Evolutionary conservation across 2,797 vertebrate species (phyloP), one percentile per base, ranked within the genome.

Genomic region (Echeneis naucrates): DNA sequence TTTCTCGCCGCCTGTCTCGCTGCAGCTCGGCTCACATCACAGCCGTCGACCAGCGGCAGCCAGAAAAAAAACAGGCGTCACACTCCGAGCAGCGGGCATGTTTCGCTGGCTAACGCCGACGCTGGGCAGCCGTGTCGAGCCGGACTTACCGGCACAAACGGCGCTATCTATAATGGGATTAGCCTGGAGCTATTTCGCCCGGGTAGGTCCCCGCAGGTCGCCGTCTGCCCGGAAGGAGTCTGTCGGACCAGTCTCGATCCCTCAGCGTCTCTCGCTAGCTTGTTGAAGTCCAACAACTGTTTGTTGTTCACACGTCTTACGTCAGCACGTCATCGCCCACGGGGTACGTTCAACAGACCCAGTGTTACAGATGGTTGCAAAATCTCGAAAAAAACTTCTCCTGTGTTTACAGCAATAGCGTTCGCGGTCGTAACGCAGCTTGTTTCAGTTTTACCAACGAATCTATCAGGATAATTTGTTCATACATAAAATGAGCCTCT

Each of bases 281-380:
- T 85, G 87, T 90, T 89, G 77, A 86, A 91, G 92, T 92, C 91
- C 89, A 90, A 88, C 91, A 91, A 93, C 91, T 93, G 93, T 94
- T 95, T 94, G 94, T 93, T 95, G 93, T 93, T 90, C 92, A 82
- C 81, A 81, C 88, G 85, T 90, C 81, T 75, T 68, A 94, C 94
- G 95, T 95, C 93, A 94, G 68, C 91, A 87, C 76, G 85, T 83
- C 82, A 38, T 45, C 56, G 21, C 48, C 40, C 61, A 37, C 30
- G 3, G 65, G 71, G 33, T 37, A 54, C 83, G 84, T 91, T 89
- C 82, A 91, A 21, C 37, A 67, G 13, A 68, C 59, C 62, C 68
- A 76, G 5, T 38, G 86, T 84, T 85, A 17, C 61, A 55, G 13
- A 64, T 44, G 40, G 40, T 44, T 44, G 40, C 17, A 19, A 44